Percentiles rank a stretch among this genome's conserved stretches.
Conservation (phyloP, 2,888 invertebrate species). For the Chloromyia formosa region DNA sequence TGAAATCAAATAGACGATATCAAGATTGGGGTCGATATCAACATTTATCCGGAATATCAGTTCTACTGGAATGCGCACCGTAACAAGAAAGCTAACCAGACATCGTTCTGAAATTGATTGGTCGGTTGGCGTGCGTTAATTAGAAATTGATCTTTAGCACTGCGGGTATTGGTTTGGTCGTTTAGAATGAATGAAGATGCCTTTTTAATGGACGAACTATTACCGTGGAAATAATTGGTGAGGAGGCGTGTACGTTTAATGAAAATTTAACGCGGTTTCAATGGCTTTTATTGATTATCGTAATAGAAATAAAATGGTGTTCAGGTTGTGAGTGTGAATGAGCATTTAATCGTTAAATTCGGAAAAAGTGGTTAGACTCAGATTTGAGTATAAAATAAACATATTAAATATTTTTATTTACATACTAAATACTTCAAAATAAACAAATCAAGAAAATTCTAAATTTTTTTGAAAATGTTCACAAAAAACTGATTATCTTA, state of each 20-base stretch:
- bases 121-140: conserved; percentile 16
- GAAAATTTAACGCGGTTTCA: not conserved
- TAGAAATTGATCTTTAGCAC: conserved; percentile 29
- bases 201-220: not conserved
- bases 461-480: no score
- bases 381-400: no score
- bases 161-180: not conserved
- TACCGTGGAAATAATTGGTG: not conserved
- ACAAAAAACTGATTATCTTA: no score
- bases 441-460: no score
- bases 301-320: no score
- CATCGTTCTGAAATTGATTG: conserved; percentile 16
- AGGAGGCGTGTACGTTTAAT: not conserved
- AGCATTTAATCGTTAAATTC: no score
- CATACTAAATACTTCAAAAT: no score
- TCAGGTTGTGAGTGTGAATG: no score
- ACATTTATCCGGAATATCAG: not conserved
- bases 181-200: not conserved
- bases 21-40: not conserved
- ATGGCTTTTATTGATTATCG: no score
- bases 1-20: conserved; percentile 9
- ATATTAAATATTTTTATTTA: no score
- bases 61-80: conserved; percentile 22
- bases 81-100: conserved; percentile 33
- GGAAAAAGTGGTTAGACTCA: no score